Percentiles rank a stretch among this genome's conserved stretches.
These are phyloP conservation scores for Sebastes itinus DNA, from an alignment of 2,797 vertebrate genomes.

Conservation along the genomic window DNA sequence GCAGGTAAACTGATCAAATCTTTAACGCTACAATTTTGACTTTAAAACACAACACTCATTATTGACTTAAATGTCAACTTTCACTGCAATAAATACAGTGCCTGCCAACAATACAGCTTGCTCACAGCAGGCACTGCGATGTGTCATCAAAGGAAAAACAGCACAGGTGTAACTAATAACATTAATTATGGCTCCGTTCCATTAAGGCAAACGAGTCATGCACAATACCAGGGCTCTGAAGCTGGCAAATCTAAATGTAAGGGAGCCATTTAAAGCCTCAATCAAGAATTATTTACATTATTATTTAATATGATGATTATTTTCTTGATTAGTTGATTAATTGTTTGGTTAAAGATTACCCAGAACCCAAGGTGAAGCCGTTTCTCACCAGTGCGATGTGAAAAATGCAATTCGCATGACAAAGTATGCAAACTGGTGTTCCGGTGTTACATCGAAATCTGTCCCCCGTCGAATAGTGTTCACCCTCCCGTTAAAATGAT, in stretches of 20 bases:
- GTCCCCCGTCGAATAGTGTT: no score
- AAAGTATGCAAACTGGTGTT: no score
- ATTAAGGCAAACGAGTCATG: neutral
- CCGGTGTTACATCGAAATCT: no score
- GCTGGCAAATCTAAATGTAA: neutral
- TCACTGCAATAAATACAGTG: neutral
- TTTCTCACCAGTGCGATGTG: no score
- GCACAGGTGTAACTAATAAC: neutral
- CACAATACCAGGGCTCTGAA: neutral
- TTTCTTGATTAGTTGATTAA: neutral
- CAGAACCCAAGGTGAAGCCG: neutral
- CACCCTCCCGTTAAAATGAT: no score
- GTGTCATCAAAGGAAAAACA: neutral
- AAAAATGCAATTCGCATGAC: no score
- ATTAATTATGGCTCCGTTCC: neutral
- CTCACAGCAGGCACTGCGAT: neutral
- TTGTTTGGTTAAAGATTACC: neutral
- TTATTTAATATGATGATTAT: neutral
- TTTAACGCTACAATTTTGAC: neutral
- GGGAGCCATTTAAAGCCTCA: neutral
- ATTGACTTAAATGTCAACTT: slow-evolving; percentile 24
- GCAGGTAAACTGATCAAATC: slow-evolving; percentile 23
- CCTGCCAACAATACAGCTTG: neutral
- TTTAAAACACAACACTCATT: neutral
- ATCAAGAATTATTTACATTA: neutral